Conservation (phyloP, 2,113 vertebrate genomes). For the Varanus komodoensis region DNA sequence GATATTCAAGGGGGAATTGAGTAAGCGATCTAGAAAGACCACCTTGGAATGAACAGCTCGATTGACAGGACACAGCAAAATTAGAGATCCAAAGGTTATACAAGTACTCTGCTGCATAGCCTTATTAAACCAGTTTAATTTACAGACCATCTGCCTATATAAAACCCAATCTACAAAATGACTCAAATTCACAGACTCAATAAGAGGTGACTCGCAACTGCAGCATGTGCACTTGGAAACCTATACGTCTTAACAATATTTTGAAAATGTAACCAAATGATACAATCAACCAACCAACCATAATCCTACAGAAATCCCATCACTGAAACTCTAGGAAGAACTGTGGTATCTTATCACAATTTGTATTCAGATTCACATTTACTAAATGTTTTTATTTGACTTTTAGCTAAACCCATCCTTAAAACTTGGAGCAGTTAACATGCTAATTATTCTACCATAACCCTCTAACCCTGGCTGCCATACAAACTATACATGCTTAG, state of each 20-base stretch:
- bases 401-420: not conserved
- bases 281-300: not conserved
- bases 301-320: not conserved
- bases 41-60: not conserved
- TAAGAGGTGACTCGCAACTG: not conserved
- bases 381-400: not conserved
- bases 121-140: not conserved
- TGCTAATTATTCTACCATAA: not conserved
- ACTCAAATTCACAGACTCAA: not conserved
- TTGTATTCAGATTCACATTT: not conserved
- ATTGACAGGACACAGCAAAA: not conserved
- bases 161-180: not conserved
- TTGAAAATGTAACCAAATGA: too few relatives aligned
- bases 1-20: not conserved
- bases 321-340: not conserved
- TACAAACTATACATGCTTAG: not conserved
- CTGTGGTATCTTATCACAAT: not conserved
- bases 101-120: not conserved
- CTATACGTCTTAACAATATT: not conserved
- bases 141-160: not conserved
- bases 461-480: not conserved
- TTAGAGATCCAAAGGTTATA: not conserved
- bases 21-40: not conserved
- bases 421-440: not conserved
- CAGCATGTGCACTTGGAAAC: not conserved